phyloP scores from a whole-genome alignment of 2,797 vertebrate genomes.

The Atherinosoma microstoma region DNA sequence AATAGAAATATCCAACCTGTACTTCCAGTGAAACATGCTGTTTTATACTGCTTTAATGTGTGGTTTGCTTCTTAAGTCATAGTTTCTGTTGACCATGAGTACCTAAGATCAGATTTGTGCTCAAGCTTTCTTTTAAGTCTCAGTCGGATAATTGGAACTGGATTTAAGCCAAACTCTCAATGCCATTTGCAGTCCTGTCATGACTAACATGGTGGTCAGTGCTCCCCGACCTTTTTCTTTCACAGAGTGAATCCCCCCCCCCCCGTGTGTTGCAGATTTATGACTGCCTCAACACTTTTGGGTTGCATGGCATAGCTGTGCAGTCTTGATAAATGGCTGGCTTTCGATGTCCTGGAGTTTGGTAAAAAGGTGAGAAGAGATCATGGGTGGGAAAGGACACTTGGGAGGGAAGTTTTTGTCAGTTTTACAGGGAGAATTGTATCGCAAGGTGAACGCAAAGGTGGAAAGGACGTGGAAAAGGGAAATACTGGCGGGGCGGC shows the following conservation, averaged over 20 bases:
- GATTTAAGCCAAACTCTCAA: constrained; percentile 43
- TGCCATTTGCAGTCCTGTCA: constrained; percentile 60
- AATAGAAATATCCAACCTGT: too few relatives aligned
- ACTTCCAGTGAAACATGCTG: too few relatives aligned
- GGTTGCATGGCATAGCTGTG: constrained; percentile 33
- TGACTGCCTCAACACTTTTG: constrained; percentile 45
- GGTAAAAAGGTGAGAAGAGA: constrained; percentile 58
- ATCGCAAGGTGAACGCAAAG: constrained; percentile 38
- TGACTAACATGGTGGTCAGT: constrained; percentile 56
- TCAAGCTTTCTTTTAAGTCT: constrained; percentile 36
- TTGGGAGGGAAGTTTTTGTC: constrained; percentile 46
- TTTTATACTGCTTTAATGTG: too few relatives aligned
- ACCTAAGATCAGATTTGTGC: constrained; percentile 27
- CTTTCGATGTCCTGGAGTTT: constrained; percentile 60
- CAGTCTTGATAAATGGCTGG: constrained; percentile 64
- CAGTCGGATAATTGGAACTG: constrained; percentile 53
- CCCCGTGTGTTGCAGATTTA: constrained; percentile 64
- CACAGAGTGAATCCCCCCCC: constrained; percentile 57
- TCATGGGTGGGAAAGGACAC: constrained; percentile 60
- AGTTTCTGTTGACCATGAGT: constrained; percentile 24
- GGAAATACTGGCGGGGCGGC: too few relatives aligned
- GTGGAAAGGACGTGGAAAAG: constrained; percentile 16
- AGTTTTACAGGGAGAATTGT: constrained; percentile 13
- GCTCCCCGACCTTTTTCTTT: constrained; percentile 64
- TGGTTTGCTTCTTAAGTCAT: too few relatives aligned